Evolutionary conservation across 2,113 vertebrate genomes (phyloP).

Genomic region (Anoplopoma fimbria): DNA sequence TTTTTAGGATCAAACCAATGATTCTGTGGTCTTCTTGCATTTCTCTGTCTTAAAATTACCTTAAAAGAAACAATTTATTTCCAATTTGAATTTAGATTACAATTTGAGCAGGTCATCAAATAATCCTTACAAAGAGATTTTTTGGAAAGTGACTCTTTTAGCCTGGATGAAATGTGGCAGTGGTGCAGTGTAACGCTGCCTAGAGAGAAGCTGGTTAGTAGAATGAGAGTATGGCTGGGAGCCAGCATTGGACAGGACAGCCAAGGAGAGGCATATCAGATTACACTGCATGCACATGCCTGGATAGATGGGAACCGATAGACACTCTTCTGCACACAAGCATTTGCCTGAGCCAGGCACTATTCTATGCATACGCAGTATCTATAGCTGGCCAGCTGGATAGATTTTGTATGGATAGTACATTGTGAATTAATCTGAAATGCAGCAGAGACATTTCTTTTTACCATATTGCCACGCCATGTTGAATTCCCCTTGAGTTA

Average conservation of each 20-base stretch:
- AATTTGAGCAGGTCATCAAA: background rate
- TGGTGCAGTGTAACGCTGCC: constrained; percentile 36
- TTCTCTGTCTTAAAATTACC: background rate
- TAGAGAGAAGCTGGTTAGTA: constrained; percentile 69
- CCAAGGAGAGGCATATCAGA: constrained; percentile 82
- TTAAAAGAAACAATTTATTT: constrained; percentile 11
- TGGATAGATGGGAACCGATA: constrained; percentile 77
- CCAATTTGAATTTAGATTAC: background rate
- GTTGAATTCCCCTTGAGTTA: constrained; percentile 34
- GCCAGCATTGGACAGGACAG: constrained; percentile 79
- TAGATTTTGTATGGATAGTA: constrained; percentile 21
- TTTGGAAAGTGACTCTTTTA: constrained; percentile 17
- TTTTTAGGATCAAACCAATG: constrained; percentile 1
- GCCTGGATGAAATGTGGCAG: constrained; percentile 1
- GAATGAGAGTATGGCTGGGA: constrained; percentile 75
- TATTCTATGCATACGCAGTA: constrained; percentile 52
- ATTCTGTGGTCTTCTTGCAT: background rate
- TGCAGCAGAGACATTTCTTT: constrained; percentile 1
- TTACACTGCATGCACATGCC: constrained; percentile 85
- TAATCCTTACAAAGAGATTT: background rate
- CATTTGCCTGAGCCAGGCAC: constrained; percentile 36
- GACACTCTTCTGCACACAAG: constrained; percentile 61
- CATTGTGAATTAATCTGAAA: constrained; percentile 15
- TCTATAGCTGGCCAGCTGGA: constrained; percentile 23
- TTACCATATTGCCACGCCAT: constrained; percentile 20